phyloP scores from a whole-genome alignment of 2,797 vertebrate genomes.

The Leucoraja ocellata region DNA sequence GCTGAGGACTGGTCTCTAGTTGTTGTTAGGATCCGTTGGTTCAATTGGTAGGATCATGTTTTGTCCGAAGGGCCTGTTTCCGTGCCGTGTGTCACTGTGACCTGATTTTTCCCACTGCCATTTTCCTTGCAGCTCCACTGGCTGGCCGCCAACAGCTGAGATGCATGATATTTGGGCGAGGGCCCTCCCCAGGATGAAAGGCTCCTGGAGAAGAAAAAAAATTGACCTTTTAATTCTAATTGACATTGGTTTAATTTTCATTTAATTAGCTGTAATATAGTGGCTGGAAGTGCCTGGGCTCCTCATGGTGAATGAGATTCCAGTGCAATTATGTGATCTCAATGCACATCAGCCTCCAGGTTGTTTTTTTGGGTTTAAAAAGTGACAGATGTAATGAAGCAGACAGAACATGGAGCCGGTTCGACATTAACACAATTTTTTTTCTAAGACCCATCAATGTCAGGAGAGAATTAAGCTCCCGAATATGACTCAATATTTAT shows the following conservation, averaged over 20 bases:
- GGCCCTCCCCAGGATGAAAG: not conserved
- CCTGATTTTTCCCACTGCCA: not conserved
- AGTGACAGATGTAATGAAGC: conserved; percentile 26
- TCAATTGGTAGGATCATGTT: too few species aligned
- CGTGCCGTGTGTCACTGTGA: not conserved
- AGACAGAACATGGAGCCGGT: conserved; percentile 9
- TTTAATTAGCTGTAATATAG: conserved; percentile 22
- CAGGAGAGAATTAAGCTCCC: not conserved
- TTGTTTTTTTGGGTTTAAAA: not conserved
- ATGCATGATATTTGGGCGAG: not conserved
- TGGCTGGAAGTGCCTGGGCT: not conserved
- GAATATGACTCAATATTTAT: not conserved
- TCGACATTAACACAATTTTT: not conserved
- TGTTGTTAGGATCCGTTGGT: too few species aligned
- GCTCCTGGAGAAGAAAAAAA: not conserved
- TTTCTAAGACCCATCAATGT: not conserved
- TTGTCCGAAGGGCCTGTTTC: too few species aligned
- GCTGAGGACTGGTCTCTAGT: too few species aligned
- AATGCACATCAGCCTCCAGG: conserved; percentile 11
- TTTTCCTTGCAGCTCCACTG: not conserved
- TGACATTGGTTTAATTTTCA: conserved; percentile 34
- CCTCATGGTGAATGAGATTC: not conserved
- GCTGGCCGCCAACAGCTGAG: not conserved
- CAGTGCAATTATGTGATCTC: conserved; percentile 32
- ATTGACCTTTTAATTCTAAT: conserved; percentile 15